These are phyloP conservation scores for Drosophila falleni DNA, from an alignment of 2,888 invertebrate genomes.

Conservation along the genomic window DNA sequence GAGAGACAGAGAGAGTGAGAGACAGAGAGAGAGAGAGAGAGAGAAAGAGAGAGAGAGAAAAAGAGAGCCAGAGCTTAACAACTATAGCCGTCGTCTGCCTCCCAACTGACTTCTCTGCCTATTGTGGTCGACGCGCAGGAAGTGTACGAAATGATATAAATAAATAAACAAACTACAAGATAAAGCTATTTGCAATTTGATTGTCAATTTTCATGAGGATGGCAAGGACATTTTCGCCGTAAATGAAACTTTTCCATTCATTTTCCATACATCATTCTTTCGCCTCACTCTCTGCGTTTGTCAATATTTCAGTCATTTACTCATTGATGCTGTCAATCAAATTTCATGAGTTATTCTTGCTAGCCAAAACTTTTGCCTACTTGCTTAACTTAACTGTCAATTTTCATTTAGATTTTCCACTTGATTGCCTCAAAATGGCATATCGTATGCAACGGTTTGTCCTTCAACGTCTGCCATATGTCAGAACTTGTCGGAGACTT, in stretches of 20 bases:
- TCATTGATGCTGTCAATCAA: slow-evolving; percentile 79
- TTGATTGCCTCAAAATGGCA: slow-evolving; percentile 60
- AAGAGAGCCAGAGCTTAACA: slow-evolving; percentile 52
- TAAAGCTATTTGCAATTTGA: slow-evolving; percentile 83
- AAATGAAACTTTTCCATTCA: slow-evolving; percentile 60
- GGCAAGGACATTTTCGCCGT: slow-evolving; percentile 68
- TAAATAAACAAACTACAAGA: slow-evolving; percentile 83
- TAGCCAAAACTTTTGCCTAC: slow-evolving; percentile 49
- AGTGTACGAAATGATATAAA: slow-evolving; percentile 81
- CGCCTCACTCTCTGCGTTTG: slow-evolving; percentile 34
- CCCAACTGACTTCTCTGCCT: slow-evolving; percentile 50
- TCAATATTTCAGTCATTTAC: slow-evolving; percentile 67
- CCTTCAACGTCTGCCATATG: slow-evolving; percentile 14
- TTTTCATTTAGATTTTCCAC: slow-evolving; percentile 73
- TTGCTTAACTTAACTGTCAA: slow-evolving; percentile 61
- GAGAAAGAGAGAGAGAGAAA: slow-evolving; percentile 1
- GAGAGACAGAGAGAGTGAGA: slow-evolving; percentile 7
- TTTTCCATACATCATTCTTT: slow-evolving; percentile 15
- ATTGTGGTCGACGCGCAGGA: slow-evolving; percentile 69
- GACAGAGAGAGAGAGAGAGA: slow-evolving; percentile 9
- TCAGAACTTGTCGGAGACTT: slow-evolving; percentile 14
- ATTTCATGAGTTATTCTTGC: slow-evolving; percentile 77
- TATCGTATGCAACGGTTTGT: slow-evolving; percentile 13
- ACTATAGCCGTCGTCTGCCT: slow-evolving; percentile 54
- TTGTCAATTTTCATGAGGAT: slow-evolving; percentile 79